Evolutionary conservation across 2,113 vertebrate genomes (phyloP), one percentile per base, ranked within the genome.

Genomic region (Chionomys nivalis): DNA sequence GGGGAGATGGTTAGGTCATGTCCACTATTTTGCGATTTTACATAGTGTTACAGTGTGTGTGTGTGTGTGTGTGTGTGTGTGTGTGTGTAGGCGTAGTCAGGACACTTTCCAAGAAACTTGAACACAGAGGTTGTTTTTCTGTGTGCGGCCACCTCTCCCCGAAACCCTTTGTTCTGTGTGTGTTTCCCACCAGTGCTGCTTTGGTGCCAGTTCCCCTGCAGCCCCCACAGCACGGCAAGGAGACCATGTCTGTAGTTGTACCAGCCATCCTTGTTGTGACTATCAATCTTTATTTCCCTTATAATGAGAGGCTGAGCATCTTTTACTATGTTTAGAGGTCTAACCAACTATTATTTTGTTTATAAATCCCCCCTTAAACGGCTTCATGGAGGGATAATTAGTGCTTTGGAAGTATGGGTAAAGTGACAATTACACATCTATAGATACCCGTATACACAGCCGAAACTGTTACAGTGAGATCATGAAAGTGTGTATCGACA

Each of bases 321-420:
- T 33, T 83, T 39, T 87, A 70, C 42, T 65, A 63, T 31, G 68
- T 31, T 73, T 90, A 72, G 72, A 44, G 39, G 52, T 78, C 63
- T 90, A 72, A 76, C 11, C 2, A 24, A 68, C 61, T 93, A 78
- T 95, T 83, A 93, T 78, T 78, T 93, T 83, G 55, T 66, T 33
- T 87, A 72, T 73, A 19, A 68, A 52, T 42, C 3, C 16, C 26
- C 16, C 66, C 65, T 87, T 36, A 94, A 96, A 13, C 39, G 65
- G 88, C 66, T 82, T 94, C 78, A 87, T 42, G 36, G 82, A 87
- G 31, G 19, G 42, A 33, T 72, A 68, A 90, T 85, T 55, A 90
- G 49, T 68, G 58, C 55, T 90, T 66, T 86, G n/a, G 58, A 78
- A 47, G 78, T 63, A n/a, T 52, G 52, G 8, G 31, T 33, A 81